phyloP scores from a whole-genome alignment of 2,113 vertebrate genomes.

The human region GRCh38 chr5:96911001-96911500 shows the following conservation, averaged over 20 bases:
- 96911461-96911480: slow-evolving; percentile 11
- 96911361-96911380: slow-evolving; percentile 4
- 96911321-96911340: neutral
- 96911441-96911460: neutral
- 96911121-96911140: neutral
- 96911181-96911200: neutral
- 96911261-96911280: neutral
- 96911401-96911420: neutral
- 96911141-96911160: neutral
- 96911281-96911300: neutral
- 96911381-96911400: neutral
- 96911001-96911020: neutral
- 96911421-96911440: neutral
- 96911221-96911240: neutral
- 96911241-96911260: neutral
- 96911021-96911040: slow-evolving; percentile 8
- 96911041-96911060: neutral
- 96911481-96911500: neutral
- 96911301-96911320: neutral
- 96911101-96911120: neutral
- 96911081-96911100: neutral
- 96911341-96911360: neutral
- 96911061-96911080: neutral
- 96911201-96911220: neutral
- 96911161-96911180: neutral